A percentile compares a stretch with the other conserved stretches of the same genome.
These are phyloP conservation scores for Lithophane socia DNA, from an alignment of 2,888 invertebrate genomes.

Conservation along the genomic window DNA sequence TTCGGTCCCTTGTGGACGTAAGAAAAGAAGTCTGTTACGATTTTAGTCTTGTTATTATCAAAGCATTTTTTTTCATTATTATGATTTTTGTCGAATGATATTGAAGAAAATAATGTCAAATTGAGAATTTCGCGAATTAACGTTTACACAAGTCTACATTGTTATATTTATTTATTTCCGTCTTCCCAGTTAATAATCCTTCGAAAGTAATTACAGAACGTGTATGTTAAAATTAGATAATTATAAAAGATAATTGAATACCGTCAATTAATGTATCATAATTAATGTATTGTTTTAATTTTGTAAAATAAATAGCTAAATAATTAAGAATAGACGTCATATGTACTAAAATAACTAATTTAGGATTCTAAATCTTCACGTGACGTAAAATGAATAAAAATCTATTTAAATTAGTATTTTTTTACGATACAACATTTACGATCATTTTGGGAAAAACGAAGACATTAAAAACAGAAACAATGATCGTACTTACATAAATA, in stretches of 20 bases:
- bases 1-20: conserved; percentile 26
- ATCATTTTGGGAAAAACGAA: not conserved
- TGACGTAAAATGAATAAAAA: not conserved
- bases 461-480: not conserved
- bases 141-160: conserved; percentile 19
- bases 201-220: conserved; percentile 30
- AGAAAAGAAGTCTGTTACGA: conserved; percentile 24
- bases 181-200: conserved; percentile 32
- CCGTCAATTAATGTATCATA: conserved; percentile 33
- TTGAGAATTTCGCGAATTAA: not conserved
- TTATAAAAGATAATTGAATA: conserved; percentile 30
- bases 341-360: conserved; percentile 1
- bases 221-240: conserved; percentile 28
- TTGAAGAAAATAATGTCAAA: conserved; percentile 1
- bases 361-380: not conserved
- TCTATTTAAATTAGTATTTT: not conserved
- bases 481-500: not conserved
- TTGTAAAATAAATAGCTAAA: conserved; percentile 14
- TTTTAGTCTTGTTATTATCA: not conserved
- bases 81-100: not conserved
- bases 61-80: not conserved
- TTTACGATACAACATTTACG: no score
- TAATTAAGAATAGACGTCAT: conserved; percentile 37
- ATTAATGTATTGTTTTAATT: conserved; percentile 29
- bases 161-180: conserved; percentile 13